Evolutionary conservation across 2,113 vertebrate species (phyloP).

Genomic region (Echinops telfairi): DNA sequence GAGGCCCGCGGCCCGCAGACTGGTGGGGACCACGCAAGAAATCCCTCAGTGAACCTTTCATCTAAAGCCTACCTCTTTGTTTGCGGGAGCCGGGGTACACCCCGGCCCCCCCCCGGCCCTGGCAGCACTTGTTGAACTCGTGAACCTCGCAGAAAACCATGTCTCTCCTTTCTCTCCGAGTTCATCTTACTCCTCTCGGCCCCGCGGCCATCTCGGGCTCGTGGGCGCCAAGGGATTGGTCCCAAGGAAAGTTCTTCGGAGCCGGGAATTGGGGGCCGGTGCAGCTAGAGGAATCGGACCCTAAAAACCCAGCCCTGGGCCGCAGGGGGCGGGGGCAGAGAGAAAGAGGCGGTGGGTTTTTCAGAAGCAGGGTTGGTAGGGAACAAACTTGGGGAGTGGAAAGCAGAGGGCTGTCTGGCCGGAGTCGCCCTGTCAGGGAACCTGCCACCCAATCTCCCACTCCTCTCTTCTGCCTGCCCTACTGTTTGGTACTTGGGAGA

Average conservation of each 20-base stretch:
- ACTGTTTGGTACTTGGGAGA: not conserved
- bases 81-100: slow-evolving; percentile 85
- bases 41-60: slow-evolving; percentile 95
- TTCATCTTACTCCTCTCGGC: no score
- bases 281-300: not conserved
- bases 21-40: slow-evolving; percentile 90
- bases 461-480: not conserved
- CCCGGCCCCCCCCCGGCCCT: no score
- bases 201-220: not conserved
- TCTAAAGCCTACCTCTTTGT: slow-evolving; percentile 92
- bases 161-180: not conserved
- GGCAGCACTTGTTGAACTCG: slow-evolving; percentile 75
- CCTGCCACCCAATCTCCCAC: accelerated
- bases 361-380: not conserved
- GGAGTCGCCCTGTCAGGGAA: not conserved
- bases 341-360: not conserved
- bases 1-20: slow-evolving; percentile 90
- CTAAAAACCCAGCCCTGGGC: not conserved
- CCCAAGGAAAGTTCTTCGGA: slow-evolving; percentile 3
- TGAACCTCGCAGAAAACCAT: slow-evolving; percentile 47
- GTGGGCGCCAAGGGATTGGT: not conserved
- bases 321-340: not conserved
- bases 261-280: not conserved
- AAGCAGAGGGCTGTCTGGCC: not conserved
- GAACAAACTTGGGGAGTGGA: not conserved